Evolutionary conservation across 2,113 vertebrate species (phyloP).

Genomic region (Papio anubis): DNA sequence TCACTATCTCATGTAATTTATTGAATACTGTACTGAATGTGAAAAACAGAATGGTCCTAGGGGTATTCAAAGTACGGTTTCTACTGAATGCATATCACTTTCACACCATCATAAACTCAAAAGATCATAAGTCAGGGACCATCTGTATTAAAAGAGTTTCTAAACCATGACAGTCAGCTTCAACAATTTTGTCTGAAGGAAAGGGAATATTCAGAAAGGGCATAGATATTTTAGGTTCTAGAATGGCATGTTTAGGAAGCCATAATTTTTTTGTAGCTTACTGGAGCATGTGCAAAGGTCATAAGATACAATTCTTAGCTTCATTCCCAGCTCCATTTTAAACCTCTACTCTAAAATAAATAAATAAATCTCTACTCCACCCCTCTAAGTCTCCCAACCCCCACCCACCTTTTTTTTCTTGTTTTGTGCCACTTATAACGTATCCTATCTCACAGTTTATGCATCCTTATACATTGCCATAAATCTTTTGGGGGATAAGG

Average conservation of each 20-base stretch:
- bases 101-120: background rate
- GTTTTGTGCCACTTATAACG: background rate
- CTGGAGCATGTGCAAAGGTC: background rate
- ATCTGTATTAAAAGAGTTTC: background rate
- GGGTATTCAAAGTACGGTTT: background rate
- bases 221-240: background rate
- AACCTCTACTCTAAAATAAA: background rate
- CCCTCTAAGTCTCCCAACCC: background rate
- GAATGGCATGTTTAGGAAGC: conserved; percentile 19
- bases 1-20: background rate
- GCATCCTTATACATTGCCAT: background rate
- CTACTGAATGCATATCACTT: background rate
- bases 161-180: background rate
- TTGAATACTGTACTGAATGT: background rate
- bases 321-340: background rate
- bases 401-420: background rate
- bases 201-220: conserved; percentile 31
- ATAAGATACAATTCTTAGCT: background rate
- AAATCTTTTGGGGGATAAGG: background rate
- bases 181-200: background rate
- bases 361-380: background rate
- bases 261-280: background rate
- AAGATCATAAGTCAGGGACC: background rate
- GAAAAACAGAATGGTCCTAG: background rate
- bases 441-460: background rate